A percentile compares a stretch with the other conserved stretches of the same genome.
Conservation (phyloP, 2,888 invertebrate species). For the Lasioglossum villosulum region DNA sequence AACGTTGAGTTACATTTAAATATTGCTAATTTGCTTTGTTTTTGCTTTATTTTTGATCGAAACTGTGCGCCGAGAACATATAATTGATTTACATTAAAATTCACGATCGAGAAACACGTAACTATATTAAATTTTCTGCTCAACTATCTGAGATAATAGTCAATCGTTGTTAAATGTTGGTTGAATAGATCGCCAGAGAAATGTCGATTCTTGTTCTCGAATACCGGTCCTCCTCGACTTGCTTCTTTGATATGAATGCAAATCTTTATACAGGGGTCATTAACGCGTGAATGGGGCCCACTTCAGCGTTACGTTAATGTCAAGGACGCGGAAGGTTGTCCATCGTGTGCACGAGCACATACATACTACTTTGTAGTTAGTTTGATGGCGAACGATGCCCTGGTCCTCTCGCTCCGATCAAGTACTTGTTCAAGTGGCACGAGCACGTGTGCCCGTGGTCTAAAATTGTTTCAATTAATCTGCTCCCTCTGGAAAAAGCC, state of each 20-base stretch:
- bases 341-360: background rate
- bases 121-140: background rate
- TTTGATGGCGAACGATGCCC: constrained; percentile 21
- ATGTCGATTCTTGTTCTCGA: background rate
- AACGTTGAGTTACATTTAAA: too few species aligned
- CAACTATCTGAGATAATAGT: too few species aligned
- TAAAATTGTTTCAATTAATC: constrained; percentile 48
- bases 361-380: constrained; percentile 16
- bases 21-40: too few species aligned
- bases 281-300: constrained; percentile 37
- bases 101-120: too few species aligned
- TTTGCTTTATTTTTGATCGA: too few species aligned
- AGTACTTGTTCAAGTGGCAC: constrained; percentile 46
- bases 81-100: too few species aligned
- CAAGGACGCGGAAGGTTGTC: constrained; percentile 60
- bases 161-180: background rate
- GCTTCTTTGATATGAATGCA: constrained; percentile 48
- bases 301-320: constrained; percentile 59
- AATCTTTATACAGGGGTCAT: constrained; percentile 46
- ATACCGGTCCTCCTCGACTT: background rate
- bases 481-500: constrained; percentile 1
- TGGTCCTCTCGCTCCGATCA: constrained; percentile 14
- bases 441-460: constrained; percentile 21
- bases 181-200: background rate
- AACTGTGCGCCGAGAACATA: too few species aligned